These are phyloP conservation scores for Corythornis madagascariensis DNA, from an alignment of 2,113 vertebrate species.

Conservation along the genomic window DNA sequence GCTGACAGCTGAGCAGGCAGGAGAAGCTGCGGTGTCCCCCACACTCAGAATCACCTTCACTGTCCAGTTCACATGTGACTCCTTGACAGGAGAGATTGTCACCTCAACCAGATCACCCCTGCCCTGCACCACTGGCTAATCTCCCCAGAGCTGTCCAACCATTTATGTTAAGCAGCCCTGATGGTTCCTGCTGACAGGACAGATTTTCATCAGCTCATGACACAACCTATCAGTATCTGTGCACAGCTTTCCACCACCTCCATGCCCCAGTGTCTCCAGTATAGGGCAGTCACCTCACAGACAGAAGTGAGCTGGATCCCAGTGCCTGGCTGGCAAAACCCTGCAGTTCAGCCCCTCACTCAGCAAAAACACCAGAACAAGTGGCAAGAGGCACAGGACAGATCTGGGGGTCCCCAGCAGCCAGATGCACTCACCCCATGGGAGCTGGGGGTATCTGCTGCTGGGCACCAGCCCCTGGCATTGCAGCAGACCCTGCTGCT, in stretches of 20 bases:
- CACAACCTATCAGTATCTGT: not conserved
- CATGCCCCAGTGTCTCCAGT: not conserved
- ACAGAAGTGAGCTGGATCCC: not conserved
- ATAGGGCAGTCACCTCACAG: not conserved
- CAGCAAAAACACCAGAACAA: not conserved
- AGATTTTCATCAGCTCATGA: slow-evolving; percentile 48
- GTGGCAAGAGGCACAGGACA: not conserved
- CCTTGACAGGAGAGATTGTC: slow-evolving; percentile 9
- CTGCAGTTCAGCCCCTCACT: not conserved
- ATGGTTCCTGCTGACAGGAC: slow-evolving; percentile 48
- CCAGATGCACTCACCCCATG: not conserved
- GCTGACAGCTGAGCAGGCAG: not conserved
- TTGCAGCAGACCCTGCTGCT: rapidly evolving
- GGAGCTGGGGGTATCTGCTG: not conserved
- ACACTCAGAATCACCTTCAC: not conserved
- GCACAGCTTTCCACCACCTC: not conserved
- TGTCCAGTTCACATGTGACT: slow-evolving; percentile 4
- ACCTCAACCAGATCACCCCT: not conserved
- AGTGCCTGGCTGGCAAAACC: not conserved
- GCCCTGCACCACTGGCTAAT: not conserved
- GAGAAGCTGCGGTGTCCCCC: not conserved
- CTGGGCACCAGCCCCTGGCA: not conserved
- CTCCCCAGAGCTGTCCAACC: slow-evolving; percentile 9
- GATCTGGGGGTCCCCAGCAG: not conserved
- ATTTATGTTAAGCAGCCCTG: slow-evolving; percentile 44